Evolutionary conservation across 1,140 invertebrate species (phyloP), one percentile per base, ranked within the genome.

Genomic region (Physella acuta): DNA sequence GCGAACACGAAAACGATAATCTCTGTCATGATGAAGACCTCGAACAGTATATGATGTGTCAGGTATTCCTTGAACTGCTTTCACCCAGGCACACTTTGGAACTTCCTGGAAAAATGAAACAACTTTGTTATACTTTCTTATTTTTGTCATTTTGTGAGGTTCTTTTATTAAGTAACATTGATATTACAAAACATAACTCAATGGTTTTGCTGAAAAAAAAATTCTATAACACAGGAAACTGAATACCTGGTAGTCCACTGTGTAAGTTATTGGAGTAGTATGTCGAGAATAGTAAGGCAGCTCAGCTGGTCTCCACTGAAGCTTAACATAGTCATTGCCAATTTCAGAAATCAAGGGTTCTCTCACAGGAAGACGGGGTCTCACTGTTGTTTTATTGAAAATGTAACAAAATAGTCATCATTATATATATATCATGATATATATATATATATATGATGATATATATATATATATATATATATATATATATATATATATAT

Each of bases 1-100:
- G 88, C 94, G 91, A 0, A 99, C 94, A 61, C 95, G 89, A 89
- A 99, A 98, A 71, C 98, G 94, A 82, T 99, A 99, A 30, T 94
- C 91, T 73, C 89, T 75, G 58, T 82, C 77, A 30, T 78, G 73
- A 28, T 72, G 69, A 31, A 83, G 72, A 16, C 78, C 79, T 14
- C 73, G 80, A 33, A 83, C 76, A 11, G 70, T 68, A 69, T 77
- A 83, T 0, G 72, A 67, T 5, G 79, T 79, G 26, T 81, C 78
- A 17, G 73, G 68, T n/a, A 83, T 69, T 26, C 74, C 70, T 16
- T 76, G 69, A 0, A 74, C 76, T 3, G 82, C 72, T 17, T 79
- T 75, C 20, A 75, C 71, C 81, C 82, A 85, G 34, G 75, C 76
- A 30, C 64, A 75, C 26, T 76, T 71, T 33, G 80, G 82, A 17